A percentile compares a stretch with the other conserved stretches of the same genome.
These are phyloP conservation scores for Myiopsitta monachus DNA, from an alignment of 2,113 vertebrate species.

Conservation along the genomic window DNA sequence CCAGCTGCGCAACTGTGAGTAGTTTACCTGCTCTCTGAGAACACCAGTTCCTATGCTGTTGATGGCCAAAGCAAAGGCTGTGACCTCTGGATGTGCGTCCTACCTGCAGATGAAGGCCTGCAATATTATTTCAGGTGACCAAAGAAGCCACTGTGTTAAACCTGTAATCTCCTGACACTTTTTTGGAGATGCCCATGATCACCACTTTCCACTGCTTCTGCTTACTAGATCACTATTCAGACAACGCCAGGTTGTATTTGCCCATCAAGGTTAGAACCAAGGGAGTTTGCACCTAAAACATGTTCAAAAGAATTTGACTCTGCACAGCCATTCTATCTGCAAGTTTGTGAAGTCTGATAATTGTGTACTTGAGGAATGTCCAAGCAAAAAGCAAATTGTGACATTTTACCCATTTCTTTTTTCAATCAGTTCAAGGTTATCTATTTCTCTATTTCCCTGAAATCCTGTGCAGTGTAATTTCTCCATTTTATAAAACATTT, in stretches of 20 bases:
- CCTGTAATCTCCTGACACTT: not conserved
- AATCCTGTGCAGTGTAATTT: not conserved
- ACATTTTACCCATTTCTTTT: not conserved
- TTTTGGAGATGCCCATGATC: fast-evolving
- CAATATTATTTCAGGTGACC: not conserved
- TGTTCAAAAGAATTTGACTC: not conserved
- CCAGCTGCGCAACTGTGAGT: not conserved
- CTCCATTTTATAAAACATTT: not conserved
- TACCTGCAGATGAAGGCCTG: not conserved
- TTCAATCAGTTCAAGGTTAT: not conserved
- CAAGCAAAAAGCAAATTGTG: not conserved
- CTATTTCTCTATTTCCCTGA: not conserved
- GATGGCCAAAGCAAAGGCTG: not conserved
- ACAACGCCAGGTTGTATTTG: not conserved
- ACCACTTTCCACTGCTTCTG: not conserved
- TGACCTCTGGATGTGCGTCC: not conserved
- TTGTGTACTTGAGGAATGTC: not conserved
- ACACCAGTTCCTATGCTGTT: not conserved
- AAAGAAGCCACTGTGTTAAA: not conserved
- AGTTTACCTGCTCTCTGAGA: not conserved
- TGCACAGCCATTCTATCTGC: not conserved
- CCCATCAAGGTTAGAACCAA: not conserved
- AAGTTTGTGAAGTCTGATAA: not conserved
- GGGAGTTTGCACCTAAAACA: not conserved
- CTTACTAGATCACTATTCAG: not conserved